Base-by-base conservation (phyloP, 2,113 vertebrate species). In the Corydoras maculifer region DNA sequence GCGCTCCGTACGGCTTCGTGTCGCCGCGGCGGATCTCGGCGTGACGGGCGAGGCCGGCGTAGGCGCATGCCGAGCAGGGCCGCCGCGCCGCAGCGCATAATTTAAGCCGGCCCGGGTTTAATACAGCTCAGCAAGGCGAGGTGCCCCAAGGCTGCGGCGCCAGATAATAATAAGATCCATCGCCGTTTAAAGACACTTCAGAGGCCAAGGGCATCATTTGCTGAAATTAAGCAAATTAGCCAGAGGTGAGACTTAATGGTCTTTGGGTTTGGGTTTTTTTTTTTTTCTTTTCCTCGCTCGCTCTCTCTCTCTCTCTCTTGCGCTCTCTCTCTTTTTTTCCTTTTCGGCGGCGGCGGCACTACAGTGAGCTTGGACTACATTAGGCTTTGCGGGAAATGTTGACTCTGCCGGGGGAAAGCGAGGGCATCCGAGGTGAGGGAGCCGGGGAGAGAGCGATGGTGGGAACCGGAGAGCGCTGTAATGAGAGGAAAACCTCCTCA, bases 161-260 rank as follows among this genome's bases (percentile, higher is more conserved):
- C 57, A 77, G 75, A 79, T 70, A 72, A 77, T 76, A 78, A 75
- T 57, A 73, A 14, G 50, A 75, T 79, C 70, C 70, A 67, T 69
- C 43, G 70, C 70, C 75, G 67, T 76, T 77, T 69, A 68, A 78
- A 81, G 77, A 74, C 60, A 73, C 81, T 78, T 72, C 58, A 4
- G 77, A 82, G 77, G 81, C 75, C 74, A 62, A 77, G 74, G 75
- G 77, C 62, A 57, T 74, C 78, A 76, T 79, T 82, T 77, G 70
- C 62, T 69, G 75, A 74, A 80, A 79, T 77, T 72, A 76, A 79
- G 72, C 68, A 79, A 76, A 82, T 81, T 77, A 80, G 78, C 78
- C 74, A 80, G 76, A 78, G 78, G 80, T 75, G 71, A 57, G 54
- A 63, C 60, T 78, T 82, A 82, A 82, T 76, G 78, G 67, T 57